Evolutionary conservation across 2,113 vertebrate genomes (phyloP).

Genomic region (Beaufortia kweichowensis): DNA sequence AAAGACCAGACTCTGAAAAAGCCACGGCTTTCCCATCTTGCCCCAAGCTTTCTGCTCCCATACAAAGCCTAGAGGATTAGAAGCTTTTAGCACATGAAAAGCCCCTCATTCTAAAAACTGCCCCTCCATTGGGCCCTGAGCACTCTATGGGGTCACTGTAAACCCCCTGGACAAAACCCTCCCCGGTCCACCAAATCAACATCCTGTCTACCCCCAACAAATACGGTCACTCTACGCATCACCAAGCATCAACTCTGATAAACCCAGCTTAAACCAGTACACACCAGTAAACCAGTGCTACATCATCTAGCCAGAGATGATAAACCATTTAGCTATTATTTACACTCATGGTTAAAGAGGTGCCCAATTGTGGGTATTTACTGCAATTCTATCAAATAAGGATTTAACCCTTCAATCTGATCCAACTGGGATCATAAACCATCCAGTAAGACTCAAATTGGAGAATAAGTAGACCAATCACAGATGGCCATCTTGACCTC

Average conservation of each 20-base stretch:
- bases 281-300: background rate
- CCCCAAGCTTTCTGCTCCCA: conserved; percentile 56
- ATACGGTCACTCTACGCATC: background rate
- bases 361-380: background rate
- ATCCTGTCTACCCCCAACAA: background rate
- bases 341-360: background rate
- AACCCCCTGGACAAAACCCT: conserved; percentile 28
- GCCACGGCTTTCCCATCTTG: conserved; percentile 57
- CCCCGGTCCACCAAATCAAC: conserved; percentile 4
- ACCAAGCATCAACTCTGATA: conserved; percentile 14
- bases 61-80: conserved; percentile 70
- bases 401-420: background rate
- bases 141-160: conserved; percentile 36
- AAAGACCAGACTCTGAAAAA: conserved; percentile 60
- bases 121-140: conserved; percentile 12
- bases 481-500: conserved; percentile 63
- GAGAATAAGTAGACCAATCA: conserved; percentile 61
- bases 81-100: conserved; percentile 59
- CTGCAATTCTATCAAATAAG: conserved; percentile 25
- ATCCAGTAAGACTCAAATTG: conserved; percentile 31
- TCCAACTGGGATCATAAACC: conserved; percentile 34
- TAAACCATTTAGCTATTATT: too few relatives aligned
- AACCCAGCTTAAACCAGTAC: conserved; percentile 5
- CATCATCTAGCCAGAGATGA: too few relatives aligned
- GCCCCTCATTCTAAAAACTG: conserved; percentile 18